Base-by-base conservation (phyloP, 2,113 vertebrate species). In the Lates calcarifer region DNA sequence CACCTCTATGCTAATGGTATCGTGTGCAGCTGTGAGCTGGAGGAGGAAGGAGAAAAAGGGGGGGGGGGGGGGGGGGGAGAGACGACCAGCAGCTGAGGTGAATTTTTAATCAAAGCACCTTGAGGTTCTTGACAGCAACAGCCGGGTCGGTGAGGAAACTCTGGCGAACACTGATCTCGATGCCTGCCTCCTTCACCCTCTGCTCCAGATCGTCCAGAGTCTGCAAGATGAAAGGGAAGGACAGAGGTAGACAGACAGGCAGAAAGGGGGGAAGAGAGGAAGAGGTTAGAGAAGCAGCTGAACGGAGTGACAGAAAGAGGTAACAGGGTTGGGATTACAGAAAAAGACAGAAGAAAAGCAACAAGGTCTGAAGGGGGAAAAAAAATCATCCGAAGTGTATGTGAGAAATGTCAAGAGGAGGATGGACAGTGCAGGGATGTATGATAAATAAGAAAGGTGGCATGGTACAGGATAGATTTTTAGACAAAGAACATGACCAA, bases 71-170 rank as follows among this genome's bases (percentile, higher is more conserved):
- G 53, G 77, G 64, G 49, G 45, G 64, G 29, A 51, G 66, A 33
- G 61, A 14, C 11, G 58, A 51, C 65, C 79, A 72, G 84, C 87
- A 93, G 90, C 89, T 87, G 87, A 89, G 87, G 90, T 85, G 89
- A 91, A 92, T 94, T 89, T 91, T 91, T 92, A 84, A 93, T 90
- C 90, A 92, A 93, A 89, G 88, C 88, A 99, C 98, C 98, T 99
- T 99, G 63, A 98, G 96, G 93, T 98, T 98, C 83, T 97, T 97
- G 71, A 99, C 97, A 0, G 98, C 97, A 0, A 97, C 96, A 7
- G 97, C 95, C 14, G 98, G 98, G 86, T 98, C 97, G 3, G 96
- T 98, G 90, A 99, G 97, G 94, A 99, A 99, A 76, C 97, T 98
- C 91, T 98, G 97, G 20, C 97, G 95, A 89, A 98, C 98, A 31